phyloP scores from a whole-genome alignment of 1,140 invertebrate species.

The Chionoecetes opilio region DNA sequence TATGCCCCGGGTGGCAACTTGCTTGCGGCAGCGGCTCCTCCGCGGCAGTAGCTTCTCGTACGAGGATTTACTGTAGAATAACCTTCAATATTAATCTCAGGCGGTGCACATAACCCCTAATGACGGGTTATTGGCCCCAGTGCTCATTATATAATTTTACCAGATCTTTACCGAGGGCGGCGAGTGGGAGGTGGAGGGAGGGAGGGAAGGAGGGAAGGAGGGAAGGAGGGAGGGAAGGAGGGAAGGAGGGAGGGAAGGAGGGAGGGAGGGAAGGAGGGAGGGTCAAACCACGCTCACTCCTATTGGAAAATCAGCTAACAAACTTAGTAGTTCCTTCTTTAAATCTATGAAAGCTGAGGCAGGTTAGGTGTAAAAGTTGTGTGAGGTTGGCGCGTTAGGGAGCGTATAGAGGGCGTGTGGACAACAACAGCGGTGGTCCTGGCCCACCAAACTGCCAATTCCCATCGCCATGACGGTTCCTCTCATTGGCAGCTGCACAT shows the following conservation, averaged over 20 bases:
- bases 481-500: constrained; percentile 78
- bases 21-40: constrained; percentile 41
- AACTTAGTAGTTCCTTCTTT: constrained; percentile 77
- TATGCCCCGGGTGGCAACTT: constrained; percentile 52
- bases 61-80: constrained; percentile 67
- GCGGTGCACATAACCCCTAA: constrained; percentile 72
- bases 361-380: constrained; percentile 79
- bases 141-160: constrained; percentile 74
- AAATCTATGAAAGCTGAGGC: constrained; percentile 76
- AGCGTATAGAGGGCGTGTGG: constrained; percentile 72
- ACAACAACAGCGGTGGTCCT: constrained; percentile 73
- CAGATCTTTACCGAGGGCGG: constrained; percentile 53
- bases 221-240: background rate
- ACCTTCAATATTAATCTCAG: constrained; percentile 71
- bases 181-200: background rate
- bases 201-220: background rate
- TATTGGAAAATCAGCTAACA: constrained; percentile 77
- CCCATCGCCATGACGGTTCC: constrained; percentile 78
- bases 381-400: constrained; percentile 73
- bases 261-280: background rate
- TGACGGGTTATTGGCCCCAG: constrained; percentile 68
- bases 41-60: constrained; percentile 52
- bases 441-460: constrained; percentile 76
- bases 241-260: background rate
- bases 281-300: constrained; percentile 48